Conservation (phyloP, 2,113 vertebrate species). For the Python bivittatus region DNA sequence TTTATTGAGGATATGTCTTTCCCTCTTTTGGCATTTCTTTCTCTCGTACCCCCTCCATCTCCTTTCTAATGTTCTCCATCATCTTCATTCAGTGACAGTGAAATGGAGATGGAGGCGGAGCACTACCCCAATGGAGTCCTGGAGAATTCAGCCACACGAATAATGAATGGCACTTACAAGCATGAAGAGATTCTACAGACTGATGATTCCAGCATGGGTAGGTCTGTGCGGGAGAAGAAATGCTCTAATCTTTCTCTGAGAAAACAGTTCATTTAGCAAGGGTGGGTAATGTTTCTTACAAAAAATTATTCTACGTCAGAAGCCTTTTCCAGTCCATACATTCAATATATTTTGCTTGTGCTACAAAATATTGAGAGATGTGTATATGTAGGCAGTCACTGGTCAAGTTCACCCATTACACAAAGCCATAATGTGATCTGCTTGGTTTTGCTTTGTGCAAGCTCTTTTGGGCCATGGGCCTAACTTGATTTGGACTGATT, state of each 20-base stretch:
- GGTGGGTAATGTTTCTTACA: not conserved
- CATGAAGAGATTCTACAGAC: slow-evolving; percentile 94
- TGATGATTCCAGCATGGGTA: slow-evolving; percentile 92
- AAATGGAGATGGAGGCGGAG: slow-evolving; percentile 97
- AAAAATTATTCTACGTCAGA: not conserved
- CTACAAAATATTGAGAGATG: not conserved
- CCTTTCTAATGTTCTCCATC: slow-evolving; percentile 10
- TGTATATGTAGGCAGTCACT: not conserved
- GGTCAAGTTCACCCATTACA: not conserved
- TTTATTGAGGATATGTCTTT: not conserved
- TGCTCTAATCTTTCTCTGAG: not conserved
- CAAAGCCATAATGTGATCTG: too few species aligned
- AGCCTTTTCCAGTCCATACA: not conserved
- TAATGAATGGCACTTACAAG: slow-evolving; percentile 97
- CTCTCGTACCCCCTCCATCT: not conserved
- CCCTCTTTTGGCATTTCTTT: not conserved
- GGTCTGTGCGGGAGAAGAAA: not conserved
- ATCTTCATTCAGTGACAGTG: slow-evolving; percentile 83
- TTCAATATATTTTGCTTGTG: too few species aligned
- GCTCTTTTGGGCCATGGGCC: too few species aligned
- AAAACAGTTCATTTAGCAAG: not conserved
- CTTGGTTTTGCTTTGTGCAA: not conserved
- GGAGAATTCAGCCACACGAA: slow-evolving; percentile 86
- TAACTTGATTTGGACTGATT: too few species aligned
- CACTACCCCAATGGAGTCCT: slow-evolving; percentile 93